These are phyloP conservation scores for Drosophila subpulchrella DNA, from an alignment of 1,140 invertebrate genomes.

Conservation along the genomic window DNA sequence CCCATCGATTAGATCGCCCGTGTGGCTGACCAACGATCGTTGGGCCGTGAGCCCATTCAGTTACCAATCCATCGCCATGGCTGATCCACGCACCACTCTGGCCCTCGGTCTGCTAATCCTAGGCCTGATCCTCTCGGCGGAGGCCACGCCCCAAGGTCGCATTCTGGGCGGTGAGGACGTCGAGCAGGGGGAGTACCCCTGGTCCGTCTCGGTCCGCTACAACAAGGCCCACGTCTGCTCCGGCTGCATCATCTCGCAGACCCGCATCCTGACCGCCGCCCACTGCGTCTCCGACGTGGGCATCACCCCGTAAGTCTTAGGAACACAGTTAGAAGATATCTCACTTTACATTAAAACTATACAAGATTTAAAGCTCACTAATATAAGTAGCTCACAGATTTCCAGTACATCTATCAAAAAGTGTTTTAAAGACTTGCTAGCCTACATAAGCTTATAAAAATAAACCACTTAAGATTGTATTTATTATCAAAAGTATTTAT, in stretches of 20 bases:
- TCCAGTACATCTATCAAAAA: no score
- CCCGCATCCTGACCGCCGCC: conserved; percentile 56
- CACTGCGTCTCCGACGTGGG: conserved; percentile 61
- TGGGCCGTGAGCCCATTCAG: conserved; percentile 37
- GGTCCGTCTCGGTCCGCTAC: conserved; percentile 60
- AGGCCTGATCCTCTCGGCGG: conserved; percentile 4
- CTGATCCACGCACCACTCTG: conserved; percentile 44
- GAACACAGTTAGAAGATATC: no score
- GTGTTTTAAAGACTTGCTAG: no score
- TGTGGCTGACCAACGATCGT: conserved; percentile 11
- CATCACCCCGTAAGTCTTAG: conserved; percentile 57
- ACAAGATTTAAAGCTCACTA: no score
- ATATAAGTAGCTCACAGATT: no score
- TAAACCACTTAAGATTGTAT: no score
- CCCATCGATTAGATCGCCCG: conserved; percentile 33
- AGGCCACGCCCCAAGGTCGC: conserved; percentile 50
- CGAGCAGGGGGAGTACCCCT: conserved; percentile 49
- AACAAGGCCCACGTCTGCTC: conserved; percentile 61
- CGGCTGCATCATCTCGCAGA: conserved; percentile 39
- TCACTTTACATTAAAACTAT: no score
- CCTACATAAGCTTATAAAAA: no score
- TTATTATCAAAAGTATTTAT: no score
- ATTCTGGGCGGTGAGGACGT: conserved; percentile 69
- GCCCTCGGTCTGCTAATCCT: conserved; percentile 32
- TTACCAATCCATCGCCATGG: conserved; percentile 68